Base-by-base conservation (phyloP, 1,140 invertebrate genomes). In the Sesamia nonagrioides region DNA sequence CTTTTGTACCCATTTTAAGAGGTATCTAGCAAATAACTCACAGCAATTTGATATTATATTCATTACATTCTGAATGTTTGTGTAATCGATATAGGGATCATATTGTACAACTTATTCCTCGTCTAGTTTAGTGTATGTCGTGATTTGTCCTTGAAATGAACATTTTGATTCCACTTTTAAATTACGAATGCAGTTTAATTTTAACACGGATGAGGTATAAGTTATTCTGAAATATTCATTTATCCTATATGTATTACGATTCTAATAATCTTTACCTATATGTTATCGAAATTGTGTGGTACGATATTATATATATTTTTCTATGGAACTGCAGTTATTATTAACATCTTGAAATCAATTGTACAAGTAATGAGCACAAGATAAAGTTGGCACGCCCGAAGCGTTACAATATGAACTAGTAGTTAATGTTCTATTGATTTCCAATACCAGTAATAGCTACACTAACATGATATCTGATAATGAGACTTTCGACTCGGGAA, bases 231-330 rank as follows among this genome's bases (percentile, higher is more conserved):
- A 71, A 75, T 45, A 50, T 33, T 60, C 52, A 42, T 58, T 60
- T 60, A 74, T 71, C 42, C 56, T 75, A 61, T 75, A 75, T 79
- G 42, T 77, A 61, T 71, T 33, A 52, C 42, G 17, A 56, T 35
- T 56, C 27, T 68, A 42, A 18, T 71, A 78, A 66, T 48, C 21
- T 63, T 72, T 79, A 76, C 63, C 61, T 79, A 76, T 72, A 72
- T 35, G 40, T 61, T 48, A 63, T 37, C 50, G 52, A 75, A 75
- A 75, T 75, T 58, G 82, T 78, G 83, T 82, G 80, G 78, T 74
- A 82, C 76, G 69, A 74, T 77, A 78, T 63, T 77, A 88, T 90
- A 88, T 91, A 89, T 91, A 91, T 92, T 91, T 89, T 91, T 92
- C 78, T 92, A 91, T 87, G 63, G 79, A 85, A 89, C 88, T 88